Evolutionary conservation across 2,888 invertebrate species (phyloP).

Genomic region (Pristionchus arcanus): DNA sequence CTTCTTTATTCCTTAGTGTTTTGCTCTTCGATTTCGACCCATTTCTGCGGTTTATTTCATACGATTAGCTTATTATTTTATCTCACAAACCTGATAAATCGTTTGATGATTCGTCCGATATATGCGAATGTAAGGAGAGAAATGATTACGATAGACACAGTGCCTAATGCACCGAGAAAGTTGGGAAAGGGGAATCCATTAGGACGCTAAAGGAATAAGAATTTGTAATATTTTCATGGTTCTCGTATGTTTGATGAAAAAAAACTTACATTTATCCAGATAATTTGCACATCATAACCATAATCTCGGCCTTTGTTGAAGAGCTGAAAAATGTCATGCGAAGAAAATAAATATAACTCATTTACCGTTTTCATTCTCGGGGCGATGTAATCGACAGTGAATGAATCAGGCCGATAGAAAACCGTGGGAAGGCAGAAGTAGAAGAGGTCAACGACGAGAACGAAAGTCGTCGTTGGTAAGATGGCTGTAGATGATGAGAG

Average conservation of each 20-base stretch:
- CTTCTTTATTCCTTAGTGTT: neutral
- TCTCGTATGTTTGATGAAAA: no score
- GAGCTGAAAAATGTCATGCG: neutral
- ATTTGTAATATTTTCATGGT: neutral
- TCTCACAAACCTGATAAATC: neutral
- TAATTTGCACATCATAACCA: neutral
- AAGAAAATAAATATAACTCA: neutral
- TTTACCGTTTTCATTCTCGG: neutral
- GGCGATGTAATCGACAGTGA: neutral
- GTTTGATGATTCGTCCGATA: neutral
- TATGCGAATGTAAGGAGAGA: neutral
- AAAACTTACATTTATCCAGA: neutral
- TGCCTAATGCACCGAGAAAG: neutral
- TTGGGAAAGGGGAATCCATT: neutral
- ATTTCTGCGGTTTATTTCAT: neutral
- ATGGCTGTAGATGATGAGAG: neutral
- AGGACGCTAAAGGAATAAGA: neutral
- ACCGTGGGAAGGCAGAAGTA: slow-evolving; percentile 6
- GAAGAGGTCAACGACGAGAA: neutral
- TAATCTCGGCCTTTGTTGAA: slow-evolving; percentile 4
- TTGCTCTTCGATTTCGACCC: neutral
- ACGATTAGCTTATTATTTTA: neutral
- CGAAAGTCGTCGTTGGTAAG: neutral
- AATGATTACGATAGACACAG: neutral
- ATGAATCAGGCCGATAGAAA: slow-evolving; percentile 5